Conservation (phyloP, 1,140 invertebrate genomes). For the Trichomalopsis sarcophagae region DNA sequence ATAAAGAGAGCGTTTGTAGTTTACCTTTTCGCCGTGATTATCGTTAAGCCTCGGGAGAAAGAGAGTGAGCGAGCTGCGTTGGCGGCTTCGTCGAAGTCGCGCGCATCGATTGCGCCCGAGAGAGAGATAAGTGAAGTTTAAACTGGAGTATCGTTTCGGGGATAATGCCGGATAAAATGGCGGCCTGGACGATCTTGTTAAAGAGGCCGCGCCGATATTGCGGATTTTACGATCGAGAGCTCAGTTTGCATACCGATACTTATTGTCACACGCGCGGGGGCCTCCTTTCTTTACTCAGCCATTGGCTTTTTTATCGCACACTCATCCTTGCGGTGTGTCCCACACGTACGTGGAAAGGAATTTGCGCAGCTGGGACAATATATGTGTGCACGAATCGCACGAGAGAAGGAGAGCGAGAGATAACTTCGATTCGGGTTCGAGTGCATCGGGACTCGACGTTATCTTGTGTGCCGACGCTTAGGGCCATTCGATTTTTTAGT, state of each 20-base stretch:
- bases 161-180: conserved; percentile 67
- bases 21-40: conserved; percentile 64
- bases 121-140: conserved; percentile 64
- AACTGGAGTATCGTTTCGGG: conserved; percentile 64
- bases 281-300: background rate
- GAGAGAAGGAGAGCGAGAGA: background rate
- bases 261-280: conserved; percentile 36
- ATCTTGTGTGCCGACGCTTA: too few relatives aligned
- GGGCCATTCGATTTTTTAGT: background rate
- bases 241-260: conserved; percentile 69
- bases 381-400: background rate
- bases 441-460: background rate
- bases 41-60: conserved; percentile 48
- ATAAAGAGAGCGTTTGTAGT: conserved; percentile 62
- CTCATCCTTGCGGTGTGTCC: background rate
- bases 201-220: conserved; percentile 61
- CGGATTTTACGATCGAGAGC: conserved; percentile 66
- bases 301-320: background rate
- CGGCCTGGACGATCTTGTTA: conserved; percentile 56
- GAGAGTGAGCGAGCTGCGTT: background rate
- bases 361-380: conserved; percentile 33
- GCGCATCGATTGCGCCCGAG: conserved; percentile 40
- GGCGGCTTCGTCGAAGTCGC: background rate
- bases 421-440: background rate
- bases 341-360: background rate